These are phyloP conservation scores for Neoitamus cyanurus DNA, from an alignment of 2,888 invertebrate species.

Conservation along the genomic window DNA sequence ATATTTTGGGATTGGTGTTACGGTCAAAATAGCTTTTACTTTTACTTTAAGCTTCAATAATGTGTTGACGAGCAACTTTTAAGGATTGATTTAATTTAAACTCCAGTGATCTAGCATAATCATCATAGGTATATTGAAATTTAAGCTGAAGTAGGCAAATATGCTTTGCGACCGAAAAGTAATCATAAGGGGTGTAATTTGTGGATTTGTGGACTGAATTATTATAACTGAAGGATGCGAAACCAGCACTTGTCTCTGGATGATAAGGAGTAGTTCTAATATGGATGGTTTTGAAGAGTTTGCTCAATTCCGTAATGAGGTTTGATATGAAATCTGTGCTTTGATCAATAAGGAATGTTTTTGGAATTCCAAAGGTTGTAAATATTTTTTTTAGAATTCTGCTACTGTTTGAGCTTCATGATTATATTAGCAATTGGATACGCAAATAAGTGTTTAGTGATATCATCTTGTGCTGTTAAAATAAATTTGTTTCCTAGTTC, in stretches of 20 bases:
- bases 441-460: not conserved
- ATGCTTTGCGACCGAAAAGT: constrained; percentile 15
- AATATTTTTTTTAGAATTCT: not conserved
- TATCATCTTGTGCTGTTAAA: too few relatives aligned
- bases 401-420: constrained; percentile 59
- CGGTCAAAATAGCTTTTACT: too few relatives aligned
- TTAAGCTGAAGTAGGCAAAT: constrained; percentile 21
- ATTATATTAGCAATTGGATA: constrained; percentile 56
- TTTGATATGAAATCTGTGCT: constrained; percentile 53
- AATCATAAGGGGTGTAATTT: constrained; percentile 31
- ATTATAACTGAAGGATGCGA: constrained; percentile 48
- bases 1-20: too few relatives aligned
- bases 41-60: not conserved
- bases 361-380: constrained; percentile 31
- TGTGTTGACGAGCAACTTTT: not conserved
- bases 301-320: constrained; percentile 56
- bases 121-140: not conserved
- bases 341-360: constrained; percentile 26
- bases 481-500: constrained; percentile 28
- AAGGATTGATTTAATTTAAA: not conserved
- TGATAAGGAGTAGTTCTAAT: constrained; percentile 57
- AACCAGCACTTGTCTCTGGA: constrained; percentile 47
- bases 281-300: constrained; percentile 57
- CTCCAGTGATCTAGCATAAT: not conserved
- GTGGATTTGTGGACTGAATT: constrained; percentile 21